phyloP scores from a whole-genome alignment of 2,888 invertebrate species.

The Sarcophaga variegata region DNA sequence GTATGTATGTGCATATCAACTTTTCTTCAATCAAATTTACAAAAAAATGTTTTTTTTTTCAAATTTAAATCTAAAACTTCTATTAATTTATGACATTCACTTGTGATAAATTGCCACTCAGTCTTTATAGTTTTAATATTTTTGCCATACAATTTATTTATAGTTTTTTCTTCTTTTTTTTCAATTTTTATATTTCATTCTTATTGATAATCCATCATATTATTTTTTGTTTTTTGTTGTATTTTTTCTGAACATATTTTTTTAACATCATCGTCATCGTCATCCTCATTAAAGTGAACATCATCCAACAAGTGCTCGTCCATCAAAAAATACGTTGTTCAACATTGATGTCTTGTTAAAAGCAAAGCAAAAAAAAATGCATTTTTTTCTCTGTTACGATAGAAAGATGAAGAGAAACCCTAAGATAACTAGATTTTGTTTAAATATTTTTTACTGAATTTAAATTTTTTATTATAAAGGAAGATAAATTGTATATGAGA shows the following conservation, averaged over 20 bases:
- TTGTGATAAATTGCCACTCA: constrained; percentile 58
- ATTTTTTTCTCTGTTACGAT: constrained; percentile 2
- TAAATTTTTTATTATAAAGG: too few relatives aligned
- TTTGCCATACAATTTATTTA: constrained; percentile 3
- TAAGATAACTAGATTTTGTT: too few relatives aligned
- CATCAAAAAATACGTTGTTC: constrained; percentile 53
- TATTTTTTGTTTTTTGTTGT: neutral
- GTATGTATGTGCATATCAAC: too few relatives aligned
- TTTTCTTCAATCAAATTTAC: too few relatives aligned
- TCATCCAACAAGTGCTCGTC: constrained; percentile 60
- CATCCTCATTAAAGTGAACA: constrained; percentile 39
- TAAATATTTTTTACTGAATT: too few relatives aligned
- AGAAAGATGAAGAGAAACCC: too few relatives aligned
- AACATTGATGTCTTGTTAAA: constrained; percentile 38
- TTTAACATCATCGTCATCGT: constrained; percentile 25
- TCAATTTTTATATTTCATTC: constrained; percentile 15
- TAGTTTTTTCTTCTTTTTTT: neutral
- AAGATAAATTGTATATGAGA: too few relatives aligned
- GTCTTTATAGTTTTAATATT: constrained; percentile 38
- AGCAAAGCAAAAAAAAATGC: constrained; percentile 37
- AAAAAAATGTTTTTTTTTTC: too few relatives aligned
- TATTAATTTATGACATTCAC: constrained; percentile 37
- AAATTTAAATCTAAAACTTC: too few relatives aligned
- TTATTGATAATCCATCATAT: constrained; percentile 57
- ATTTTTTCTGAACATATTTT: neutral